phyloP scores from a whole-genome alignment of 2,888 invertebrate species.

The Heliothis peltigera region DNA sequence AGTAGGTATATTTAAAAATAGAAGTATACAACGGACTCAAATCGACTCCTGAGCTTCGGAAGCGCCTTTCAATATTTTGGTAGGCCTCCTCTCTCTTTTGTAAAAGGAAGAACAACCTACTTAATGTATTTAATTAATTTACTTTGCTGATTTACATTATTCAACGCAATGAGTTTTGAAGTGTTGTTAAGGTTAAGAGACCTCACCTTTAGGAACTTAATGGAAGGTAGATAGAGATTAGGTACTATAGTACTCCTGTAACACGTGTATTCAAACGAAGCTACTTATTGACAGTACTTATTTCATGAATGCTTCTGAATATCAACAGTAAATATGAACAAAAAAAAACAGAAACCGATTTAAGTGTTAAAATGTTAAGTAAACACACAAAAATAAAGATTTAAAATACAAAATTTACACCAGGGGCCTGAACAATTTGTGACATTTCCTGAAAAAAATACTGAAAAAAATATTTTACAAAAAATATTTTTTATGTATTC shows the following conservation, averaged over 20 bases:
- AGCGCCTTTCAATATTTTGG: conserved; percentile 16
- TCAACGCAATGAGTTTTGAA: conserved; percentile 34
- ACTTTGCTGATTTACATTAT: conserved; percentile 46
- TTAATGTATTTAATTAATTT: conserved; percentile 50
- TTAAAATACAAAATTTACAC: no score
- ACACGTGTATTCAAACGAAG: not conserved
- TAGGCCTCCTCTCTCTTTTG: not conserved
- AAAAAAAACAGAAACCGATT: no score
- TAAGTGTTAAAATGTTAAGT: no score
- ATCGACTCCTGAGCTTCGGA: conserved; percentile 3
- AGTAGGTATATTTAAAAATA: conserved; percentile 9
- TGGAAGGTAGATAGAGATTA: not conserved
- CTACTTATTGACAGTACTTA: no score
- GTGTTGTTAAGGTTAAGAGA: conserved; percentile 24
- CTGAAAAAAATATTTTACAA: no score
- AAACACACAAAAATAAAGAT: no score
- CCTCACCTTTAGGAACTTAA: conserved; percentile 8
- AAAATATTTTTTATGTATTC: no score
- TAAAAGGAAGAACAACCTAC: conserved; percentile 18
- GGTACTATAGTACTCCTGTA: not conserved
- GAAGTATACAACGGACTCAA: conserved; percentile 1
- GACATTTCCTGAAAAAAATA: no score
- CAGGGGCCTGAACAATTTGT: no score
- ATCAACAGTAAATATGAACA: no score
- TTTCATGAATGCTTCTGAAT: no score